These are phyloP conservation scores for Zosterops borbonicus DNA, from an alignment of 2,113 vertebrate species.

Conservation along the genomic window DNA sequence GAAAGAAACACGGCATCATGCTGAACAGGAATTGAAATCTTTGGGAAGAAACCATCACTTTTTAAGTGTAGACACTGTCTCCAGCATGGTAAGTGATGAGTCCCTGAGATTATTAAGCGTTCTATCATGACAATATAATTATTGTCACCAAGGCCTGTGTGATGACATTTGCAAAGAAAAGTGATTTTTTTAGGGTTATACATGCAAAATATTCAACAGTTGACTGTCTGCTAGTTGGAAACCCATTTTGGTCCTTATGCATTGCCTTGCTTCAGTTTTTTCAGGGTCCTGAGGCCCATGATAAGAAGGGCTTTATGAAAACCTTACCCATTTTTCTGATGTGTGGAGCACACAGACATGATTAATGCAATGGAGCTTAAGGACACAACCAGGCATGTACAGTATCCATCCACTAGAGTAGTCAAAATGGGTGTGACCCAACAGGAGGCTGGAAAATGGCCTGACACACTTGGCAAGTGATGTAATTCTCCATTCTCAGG, in stretches of 20 bases:
- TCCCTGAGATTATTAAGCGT: background rate
- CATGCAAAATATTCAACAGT: background rate
- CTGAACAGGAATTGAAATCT: background rate
- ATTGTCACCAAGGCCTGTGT: background rate
- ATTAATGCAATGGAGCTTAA: background rate
- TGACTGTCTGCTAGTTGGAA: background rate
- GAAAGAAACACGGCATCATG: background rate
- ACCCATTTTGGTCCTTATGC: background rate
- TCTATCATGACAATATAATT: background rate
- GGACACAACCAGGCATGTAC: background rate
- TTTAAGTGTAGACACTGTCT: background rate
- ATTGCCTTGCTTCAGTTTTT: background rate
- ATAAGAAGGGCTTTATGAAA: background rate
- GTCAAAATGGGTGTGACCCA: conserved; percentile 21
- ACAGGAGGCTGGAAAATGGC: conserved; percentile 35
- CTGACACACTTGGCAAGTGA: conserved; percentile 61
- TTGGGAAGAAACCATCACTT: background rate
- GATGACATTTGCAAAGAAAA: background rate
- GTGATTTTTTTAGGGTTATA: background rate
- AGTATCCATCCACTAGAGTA: background rate
- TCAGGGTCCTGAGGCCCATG: background rate
- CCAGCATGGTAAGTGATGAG: background rate
- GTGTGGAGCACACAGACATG: background rate
- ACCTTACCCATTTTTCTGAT: background rate
- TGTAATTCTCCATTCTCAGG: conserved; percentile 40